Conservation (phyloP, 2,113 vertebrate species). For the Thamnophis sirtalis region DNA sequence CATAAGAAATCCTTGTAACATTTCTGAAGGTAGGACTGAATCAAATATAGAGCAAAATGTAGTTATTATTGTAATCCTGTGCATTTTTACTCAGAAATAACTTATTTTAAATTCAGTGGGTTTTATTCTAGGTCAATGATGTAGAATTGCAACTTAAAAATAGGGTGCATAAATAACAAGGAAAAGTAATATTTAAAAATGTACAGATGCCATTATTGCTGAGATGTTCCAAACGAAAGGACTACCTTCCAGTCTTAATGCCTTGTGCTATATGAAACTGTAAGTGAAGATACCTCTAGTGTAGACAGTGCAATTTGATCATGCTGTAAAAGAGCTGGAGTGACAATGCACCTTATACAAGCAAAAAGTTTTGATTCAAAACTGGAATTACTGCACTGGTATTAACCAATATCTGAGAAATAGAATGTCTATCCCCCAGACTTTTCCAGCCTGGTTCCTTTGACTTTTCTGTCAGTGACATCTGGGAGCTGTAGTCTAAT, state of each 20-base stretch:
- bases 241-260: neutral
- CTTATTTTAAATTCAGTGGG: neutral
- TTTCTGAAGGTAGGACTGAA: neutral
- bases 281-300: neutral
- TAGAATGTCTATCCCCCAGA: neutral
- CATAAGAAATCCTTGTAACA: conserved; percentile 24
- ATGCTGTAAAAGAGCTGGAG: neutral
- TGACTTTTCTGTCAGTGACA: neutral
- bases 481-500: neutral
- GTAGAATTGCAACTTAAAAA: neutral
- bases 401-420: neutral
- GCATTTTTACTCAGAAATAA: neutral
- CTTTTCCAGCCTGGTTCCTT: neutral
- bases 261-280: neutral
- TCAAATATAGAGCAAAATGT: neutral
- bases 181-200: neutral
- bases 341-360: conserved; percentile 13
- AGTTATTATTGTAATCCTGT: neutral
- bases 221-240: conserved; percentile 4
- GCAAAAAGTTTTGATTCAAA: neutral
- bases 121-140: neutral
- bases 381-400: neutral
- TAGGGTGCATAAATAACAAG: neutral
- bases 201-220: conserved; percentile 4
- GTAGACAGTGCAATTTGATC: neutral